Evolutionary conservation across 2,888 invertebrate genomes (phyloP).

Genomic region (Stictocephala bisonia): DNA sequence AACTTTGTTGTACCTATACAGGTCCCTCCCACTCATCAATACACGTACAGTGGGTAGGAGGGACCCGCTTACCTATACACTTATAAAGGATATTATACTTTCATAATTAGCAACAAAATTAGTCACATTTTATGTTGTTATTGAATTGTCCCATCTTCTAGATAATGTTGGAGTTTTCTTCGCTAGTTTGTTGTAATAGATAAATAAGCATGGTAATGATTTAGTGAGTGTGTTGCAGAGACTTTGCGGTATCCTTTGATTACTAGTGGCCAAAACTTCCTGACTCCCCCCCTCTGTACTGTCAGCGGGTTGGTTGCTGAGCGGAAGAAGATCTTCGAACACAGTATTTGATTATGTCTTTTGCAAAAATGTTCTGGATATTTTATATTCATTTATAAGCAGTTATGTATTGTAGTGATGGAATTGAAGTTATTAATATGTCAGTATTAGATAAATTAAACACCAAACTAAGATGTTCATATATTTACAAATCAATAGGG

Average conservation of each 20-base stretch:
- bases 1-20: too few relatives aligned
- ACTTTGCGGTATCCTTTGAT: slow-evolving; percentile 69
- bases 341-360: slow-evolving; percentile 1
- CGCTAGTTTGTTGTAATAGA: slow-evolving; percentile 43
- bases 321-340: slow-evolving; percentile 76
- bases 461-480: too few relatives aligned
- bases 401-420: not conserved
- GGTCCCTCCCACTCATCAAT: too few relatives aligned
- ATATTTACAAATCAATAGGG: too few relatives aligned
- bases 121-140: too few relatives aligned
- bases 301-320: slow-evolving; percentile 80
- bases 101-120: too few relatives aligned
- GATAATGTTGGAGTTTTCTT: slow-evolving; percentile 24
- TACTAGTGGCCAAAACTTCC: slow-evolving; percentile 59
- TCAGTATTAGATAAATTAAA: not conserved
- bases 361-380: too few relatives aligned
- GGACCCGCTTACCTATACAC: too few relatives aligned
- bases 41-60: too few relatives aligned
- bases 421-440: not conserved
- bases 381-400: not conserved
- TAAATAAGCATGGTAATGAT: slow-evolving; percentile 55
- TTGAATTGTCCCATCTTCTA: slow-evolving; percentile 29
- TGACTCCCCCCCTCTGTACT: slow-evolving; percentile 58
- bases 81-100: too few relatives aligned
- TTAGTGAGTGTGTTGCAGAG: too few relatives aligned